Evolutionary conservation across 2,113 vertebrate genomes (phyloP).

Genomic region (Trachemys scripta): DNA sequence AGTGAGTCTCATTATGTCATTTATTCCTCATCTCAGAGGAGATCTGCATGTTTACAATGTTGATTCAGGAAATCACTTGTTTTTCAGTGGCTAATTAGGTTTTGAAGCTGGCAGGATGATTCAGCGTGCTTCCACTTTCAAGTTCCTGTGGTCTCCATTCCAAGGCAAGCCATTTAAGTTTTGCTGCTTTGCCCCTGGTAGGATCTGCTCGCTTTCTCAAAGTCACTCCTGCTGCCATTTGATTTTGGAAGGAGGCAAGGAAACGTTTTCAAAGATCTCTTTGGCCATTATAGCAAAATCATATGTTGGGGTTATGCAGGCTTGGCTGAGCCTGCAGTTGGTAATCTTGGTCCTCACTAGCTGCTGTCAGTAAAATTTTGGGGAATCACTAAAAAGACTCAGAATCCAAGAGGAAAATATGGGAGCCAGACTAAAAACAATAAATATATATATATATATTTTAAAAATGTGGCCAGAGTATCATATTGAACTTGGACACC

Average conservation of each 20-base stretch:
- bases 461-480: neutral
- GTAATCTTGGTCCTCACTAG: slow-evolving; percentile 6
- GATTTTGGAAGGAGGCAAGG: neutral
- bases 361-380: slow-evolving; percentile 32
- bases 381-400: neutral
- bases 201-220: neutral
- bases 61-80: neutral
- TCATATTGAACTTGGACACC: slow-evolving; percentile 41
- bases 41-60: neutral
- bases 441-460: neutral
- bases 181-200: neutral
- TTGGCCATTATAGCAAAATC: neutral
- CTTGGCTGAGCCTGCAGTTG: neutral
- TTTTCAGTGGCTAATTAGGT: slow-evolving; percentile 24
- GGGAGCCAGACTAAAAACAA: slow-evolving; percentile 35
- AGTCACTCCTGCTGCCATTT: neutral
- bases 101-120: neutral
- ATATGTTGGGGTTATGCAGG: neutral
- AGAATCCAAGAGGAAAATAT: slow-evolving; percentile 17
- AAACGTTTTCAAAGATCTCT: slow-evolving; percentile 11
- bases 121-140: neutral
- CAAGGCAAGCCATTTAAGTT: neutral
- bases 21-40: neutral
- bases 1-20: neutral
- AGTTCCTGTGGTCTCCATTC: neutral